Evolutionary conservation across 2,113 vertebrate genomes (phyloP).

Genomic region (Polypterus senegalus): DNA sequence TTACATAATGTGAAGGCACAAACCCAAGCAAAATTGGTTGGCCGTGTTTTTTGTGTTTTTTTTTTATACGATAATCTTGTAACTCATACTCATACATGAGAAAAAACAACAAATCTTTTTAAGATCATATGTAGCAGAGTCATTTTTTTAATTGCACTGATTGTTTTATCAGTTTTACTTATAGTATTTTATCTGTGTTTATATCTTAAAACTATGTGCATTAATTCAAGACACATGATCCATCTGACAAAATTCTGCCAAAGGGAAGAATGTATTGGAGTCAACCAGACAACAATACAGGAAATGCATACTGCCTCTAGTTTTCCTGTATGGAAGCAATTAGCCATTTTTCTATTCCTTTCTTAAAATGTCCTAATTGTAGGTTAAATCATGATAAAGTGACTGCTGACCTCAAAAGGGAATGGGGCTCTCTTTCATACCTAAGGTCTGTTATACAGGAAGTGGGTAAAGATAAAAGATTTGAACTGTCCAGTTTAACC

Average conservation of each 20-base stretch:
- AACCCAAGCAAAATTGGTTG: too few species aligned
- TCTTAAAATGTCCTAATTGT: conserved; percentile 14
- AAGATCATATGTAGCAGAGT: too few species aligned
- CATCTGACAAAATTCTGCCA: not conserved
- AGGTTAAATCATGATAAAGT: conserved; percentile 24
- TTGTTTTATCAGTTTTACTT: too few species aligned
- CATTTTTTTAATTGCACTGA: too few species aligned
- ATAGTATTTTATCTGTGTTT: too few species aligned
- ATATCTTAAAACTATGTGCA: not conserved
- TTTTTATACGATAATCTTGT: too few species aligned
- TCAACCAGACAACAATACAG: conserved; percentile 4
- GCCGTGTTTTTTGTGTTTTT: too few species aligned
- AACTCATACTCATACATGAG: too few species aligned
- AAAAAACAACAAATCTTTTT: too few species aligned
- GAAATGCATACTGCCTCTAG: conserved; percentile 22
- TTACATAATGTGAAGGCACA: too few species aligned
- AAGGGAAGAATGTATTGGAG: not conserved
- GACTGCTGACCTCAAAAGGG: conserved; percentile 16
- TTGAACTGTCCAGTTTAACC: too few species aligned
- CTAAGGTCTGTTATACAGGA: conserved; percentile 18
- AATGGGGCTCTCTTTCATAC: conserved; percentile 11
- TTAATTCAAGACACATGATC: not conserved
- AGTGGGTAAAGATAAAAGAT: conserved; percentile 8
- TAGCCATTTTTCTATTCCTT: conserved; percentile 8
- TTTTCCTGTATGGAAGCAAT: conserved; percentile 34